Conservation (phyloP, 92 coral and sea anemone genomes). For the Porites cylindrica region DNA sequence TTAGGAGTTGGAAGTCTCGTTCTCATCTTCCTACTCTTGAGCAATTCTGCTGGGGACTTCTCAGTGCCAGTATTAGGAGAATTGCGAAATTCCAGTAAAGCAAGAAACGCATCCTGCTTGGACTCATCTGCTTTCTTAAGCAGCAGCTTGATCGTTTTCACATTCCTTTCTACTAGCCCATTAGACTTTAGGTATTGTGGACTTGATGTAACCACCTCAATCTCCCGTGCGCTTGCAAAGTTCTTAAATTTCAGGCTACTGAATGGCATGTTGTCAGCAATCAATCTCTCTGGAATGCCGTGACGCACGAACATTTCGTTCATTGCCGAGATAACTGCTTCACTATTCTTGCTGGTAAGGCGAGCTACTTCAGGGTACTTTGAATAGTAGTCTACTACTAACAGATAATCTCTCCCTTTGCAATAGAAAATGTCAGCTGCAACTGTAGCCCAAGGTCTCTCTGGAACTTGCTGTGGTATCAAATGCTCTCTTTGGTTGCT, state of each 20-base stretch:
- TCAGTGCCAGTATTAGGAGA: constrained; percentile 58
- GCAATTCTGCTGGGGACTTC: not conserved
- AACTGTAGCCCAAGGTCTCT: constrained; percentile 39
- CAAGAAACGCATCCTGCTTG: constrained; percentile 35
- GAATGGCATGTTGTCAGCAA: constrained; percentile 53
- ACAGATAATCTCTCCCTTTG: too few relatives aligned
- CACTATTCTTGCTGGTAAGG: not conserved
- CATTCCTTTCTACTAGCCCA: constrained; percentile 48
- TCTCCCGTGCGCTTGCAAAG: constrained; percentile 2
- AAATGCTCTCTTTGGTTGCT: constrained; percentile 16
- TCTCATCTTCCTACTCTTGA: too few relatives aligned
- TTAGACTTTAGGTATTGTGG: constrained; percentile 52
- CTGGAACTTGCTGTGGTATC: constrained; percentile 43
- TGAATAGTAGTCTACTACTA: too few relatives aligned
- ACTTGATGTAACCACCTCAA: constrained; percentile 49
- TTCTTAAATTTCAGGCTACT: constrained; percentile 47
- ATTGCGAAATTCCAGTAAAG: constrained; percentile 51
- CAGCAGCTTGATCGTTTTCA: constrained; percentile 45
- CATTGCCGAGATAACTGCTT: constrained; percentile 47
- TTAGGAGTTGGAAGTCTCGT: not conserved
- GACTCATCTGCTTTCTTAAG: constrained; percentile 53
- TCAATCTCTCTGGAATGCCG: constrained; percentile 59
- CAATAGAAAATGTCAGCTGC: too few relatives aligned
- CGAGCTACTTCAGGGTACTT: not conserved
- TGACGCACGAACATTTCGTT: constrained; percentile 58